Evolutionary conservation across 2,888 invertebrate species (phyloP).

Genomic region (Urechis unicinctus): DNA sequence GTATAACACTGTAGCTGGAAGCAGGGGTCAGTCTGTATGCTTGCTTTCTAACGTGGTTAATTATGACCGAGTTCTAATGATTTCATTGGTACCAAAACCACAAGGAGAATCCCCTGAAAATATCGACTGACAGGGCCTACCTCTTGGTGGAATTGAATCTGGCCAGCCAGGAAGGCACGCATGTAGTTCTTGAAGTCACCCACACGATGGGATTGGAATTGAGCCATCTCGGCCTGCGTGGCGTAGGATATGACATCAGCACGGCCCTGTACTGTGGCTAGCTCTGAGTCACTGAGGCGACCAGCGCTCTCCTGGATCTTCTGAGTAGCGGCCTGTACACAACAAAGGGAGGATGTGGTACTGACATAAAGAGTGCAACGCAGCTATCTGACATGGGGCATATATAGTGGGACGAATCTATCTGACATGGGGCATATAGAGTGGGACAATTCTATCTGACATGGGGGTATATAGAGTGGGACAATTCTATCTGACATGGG

Average conservation of each 20-base stretch:
- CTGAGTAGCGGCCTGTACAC: constrained; percentile 19
- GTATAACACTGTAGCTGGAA: too few relatives aligned
- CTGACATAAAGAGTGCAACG: neutral
- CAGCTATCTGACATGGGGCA: neutral
- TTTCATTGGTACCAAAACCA: too few relatives aligned
- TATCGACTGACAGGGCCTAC: too few relatives aligned
- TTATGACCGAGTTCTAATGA: too few relatives aligned
- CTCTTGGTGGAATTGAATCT: constrained; percentile 86
- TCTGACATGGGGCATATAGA: too few relatives aligned
- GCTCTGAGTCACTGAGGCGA: constrained; percentile 74
- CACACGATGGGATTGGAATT: constrained; percentile 82
- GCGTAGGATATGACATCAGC: constrained; percentile 90
- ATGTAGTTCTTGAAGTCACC: constrained; percentile 79
- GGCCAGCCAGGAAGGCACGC: constrained; percentile 77
- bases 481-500: too few relatives aligned
- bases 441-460: too few relatives aligned
- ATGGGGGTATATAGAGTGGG: too few relatives aligned
- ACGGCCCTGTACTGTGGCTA: constrained; percentile 73
- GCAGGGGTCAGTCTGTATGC: too few relatives aligned
- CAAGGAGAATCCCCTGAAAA: too few relatives aligned
- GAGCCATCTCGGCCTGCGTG: constrained; percentile 86
- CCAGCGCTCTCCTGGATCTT: constrained; percentile 59
- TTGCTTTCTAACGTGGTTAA: too few relatives aligned
- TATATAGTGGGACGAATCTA: neutral
- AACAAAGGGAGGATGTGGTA: neutral